Evolutionary conservation across 2,888 invertebrate genomes (phyloP), one percentile per base, ranked within the genome.

Genomic region (Fragum fragum): DNA sequence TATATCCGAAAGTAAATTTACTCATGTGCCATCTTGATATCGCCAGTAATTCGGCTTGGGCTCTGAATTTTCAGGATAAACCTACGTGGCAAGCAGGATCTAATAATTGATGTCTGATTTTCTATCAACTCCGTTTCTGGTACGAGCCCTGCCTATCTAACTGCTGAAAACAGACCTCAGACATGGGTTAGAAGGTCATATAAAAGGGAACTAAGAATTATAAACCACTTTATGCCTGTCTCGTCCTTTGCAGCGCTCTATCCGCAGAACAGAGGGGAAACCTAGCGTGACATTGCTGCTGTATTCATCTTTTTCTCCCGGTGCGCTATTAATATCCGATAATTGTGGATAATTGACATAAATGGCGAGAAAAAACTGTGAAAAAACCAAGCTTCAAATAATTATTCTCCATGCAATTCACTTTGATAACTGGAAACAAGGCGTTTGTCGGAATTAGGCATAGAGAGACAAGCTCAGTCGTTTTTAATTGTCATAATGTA

Each of bases 321-420:
- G 70, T 28, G 59, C 73, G 66, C 66, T 66, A 74, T 74, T 74
- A 74, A 74, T 74, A 74, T 55, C 66, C 32, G 47, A 68, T 74
- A 74, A 74, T 74, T 74, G 74, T 23, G 21, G 36, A 61, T 81
- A 81, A 81, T 81, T 81, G 80, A 73, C 76, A 73, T 68, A 76
- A 81, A 81, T 81, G 73, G 73, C 73, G 76, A 73, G 63, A 75
- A 74, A 47, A 75, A 75, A 74, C 69, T 69, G 61, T 70, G 74
- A 74, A 74, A 71, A 53, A 66, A 66, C 61, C 53, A 57, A 39
- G 39, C 71, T 74, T 75, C 55, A 71, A 75, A 61, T 72, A 61
- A 75, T 74, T n/a, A 3, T 66, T 42, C 71, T 36, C 79, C 57
- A 39, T 29, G 66, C 63, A 71, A 79, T 74, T 79, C 74, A 39